A percentile compares a stretch with the other conserved stretches of the same genome.
Conservation (phyloP, 1,140 invertebrate genomes). For the Bathynomus jamesi region DNA sequence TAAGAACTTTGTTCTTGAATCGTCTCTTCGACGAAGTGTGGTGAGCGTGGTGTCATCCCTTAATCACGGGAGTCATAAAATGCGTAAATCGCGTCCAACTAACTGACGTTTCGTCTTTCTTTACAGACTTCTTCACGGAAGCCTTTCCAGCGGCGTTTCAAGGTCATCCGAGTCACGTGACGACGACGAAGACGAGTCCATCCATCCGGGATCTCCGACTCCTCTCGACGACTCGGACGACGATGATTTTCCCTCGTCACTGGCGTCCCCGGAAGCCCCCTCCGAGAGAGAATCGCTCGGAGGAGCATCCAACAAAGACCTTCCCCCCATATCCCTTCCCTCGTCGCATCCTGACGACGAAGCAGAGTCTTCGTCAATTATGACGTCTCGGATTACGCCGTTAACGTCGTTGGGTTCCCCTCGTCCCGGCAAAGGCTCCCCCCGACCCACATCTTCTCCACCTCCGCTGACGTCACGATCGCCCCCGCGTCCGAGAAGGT, state of each 20-base stretch:
- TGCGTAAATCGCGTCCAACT: no score
- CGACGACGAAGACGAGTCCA: conserved; percentile 34
- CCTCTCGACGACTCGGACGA: conserved; percentile 35
- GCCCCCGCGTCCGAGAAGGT: conserved; percentile 16
- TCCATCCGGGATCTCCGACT: conserved; percentile 30
- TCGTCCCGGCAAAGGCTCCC: not conserved
- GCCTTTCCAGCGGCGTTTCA: not conserved
- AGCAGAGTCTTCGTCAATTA: not conserved
- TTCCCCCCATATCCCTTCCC: not conserved
- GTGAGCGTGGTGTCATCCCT: no score
- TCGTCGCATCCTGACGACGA: not conserved
- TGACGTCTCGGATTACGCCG: not conserved
- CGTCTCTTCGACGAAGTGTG: no score
- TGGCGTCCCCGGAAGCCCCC: not conserved
- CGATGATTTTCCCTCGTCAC: conserved; percentile 19
- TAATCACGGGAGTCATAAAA: no score
- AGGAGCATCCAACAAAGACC: not conserved
- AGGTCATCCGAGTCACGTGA: not conserved
- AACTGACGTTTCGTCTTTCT: no score
- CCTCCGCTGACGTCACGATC: conserved; percentile 15
- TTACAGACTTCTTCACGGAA: not conserved
- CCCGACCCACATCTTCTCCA: conserved; percentile 16
- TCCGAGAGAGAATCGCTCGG: not conserved
- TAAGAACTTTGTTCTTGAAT: no score
- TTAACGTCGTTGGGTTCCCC: not conserved